Evolutionary conservation across 2,888 invertebrate genomes (phyloP), one percentile per base, ranked within the genome.

Genomic region (Papilio protenor): DNA sequence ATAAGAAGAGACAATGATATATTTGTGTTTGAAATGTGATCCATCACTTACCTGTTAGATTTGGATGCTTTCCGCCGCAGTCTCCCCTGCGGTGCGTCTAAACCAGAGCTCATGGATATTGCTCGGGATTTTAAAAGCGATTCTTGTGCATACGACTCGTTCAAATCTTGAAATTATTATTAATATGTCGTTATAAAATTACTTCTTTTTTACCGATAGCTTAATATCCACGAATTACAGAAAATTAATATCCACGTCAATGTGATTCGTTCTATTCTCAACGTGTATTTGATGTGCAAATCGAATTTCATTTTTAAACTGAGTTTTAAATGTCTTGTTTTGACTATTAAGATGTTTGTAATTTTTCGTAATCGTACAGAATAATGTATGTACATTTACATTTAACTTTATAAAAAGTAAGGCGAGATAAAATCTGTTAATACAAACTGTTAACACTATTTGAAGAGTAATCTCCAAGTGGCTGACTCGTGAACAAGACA

Each of bases 91-190:
- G 92, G 91, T 0, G 91, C 84, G 83, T 94, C 94, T 52, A 94
- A 83, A 0, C 94, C 94, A 0, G 94, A 94, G 80, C 89, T 93
- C 93, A 94, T 93, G 0, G 94, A 94, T 76, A 93, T 93, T 0
- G 94, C 94, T 0, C 94, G 88, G 0, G 89, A 87, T 77, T 88
- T 91, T 69, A 93, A 80, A 77, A 91, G 82, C 0, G 89, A 86
- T n/a, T 93, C 91, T 76, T 89, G 87, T 2, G 86, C 81, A 74
- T 86, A 89, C 0, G 84, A 83, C 75, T 91, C 92, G 73, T 89
- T 90, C 55, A 91, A 81, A 87, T 88, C 94, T 94, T 86, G 11
- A 81, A 83, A 79, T 79, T 52, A 77, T 78, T 73, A 73, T 21
- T 1, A 16, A 47, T 45, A 61, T 64, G 45, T 16, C 5, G 1